A percentile compares a stretch with the other conserved stretches of the same genome.
Evolutionary conservation across 2,797 vertebrate species (phyloP).

Genomic region (Furcifer pardalis): DNA sequence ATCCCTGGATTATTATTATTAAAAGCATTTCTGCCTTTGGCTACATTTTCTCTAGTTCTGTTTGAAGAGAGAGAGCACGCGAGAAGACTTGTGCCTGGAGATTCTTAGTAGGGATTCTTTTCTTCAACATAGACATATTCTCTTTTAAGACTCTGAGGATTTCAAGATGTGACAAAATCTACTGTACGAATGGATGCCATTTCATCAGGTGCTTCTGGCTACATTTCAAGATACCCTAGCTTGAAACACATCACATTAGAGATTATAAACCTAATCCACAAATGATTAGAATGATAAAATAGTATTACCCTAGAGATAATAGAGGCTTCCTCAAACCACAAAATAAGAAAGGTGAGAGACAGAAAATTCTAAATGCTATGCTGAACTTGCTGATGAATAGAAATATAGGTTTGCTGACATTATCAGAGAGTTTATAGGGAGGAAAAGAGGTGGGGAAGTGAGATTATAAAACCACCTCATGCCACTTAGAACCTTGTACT

Average conservation of each 20-base stretch:
- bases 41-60: slow-evolving; percentile 25
- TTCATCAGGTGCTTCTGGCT: slow-evolving; percentile 16
- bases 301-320: slow-evolving; percentile 50
- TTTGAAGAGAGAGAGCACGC: not conserved
- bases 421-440: slow-evolving; percentile 32
- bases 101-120: slow-evolving; percentile 16
- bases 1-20: slow-evolving; percentile 46
- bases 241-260: slow-evolving; percentile 38
- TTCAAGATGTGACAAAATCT: slow-evolving; percentile 7
- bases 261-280: slow-evolving; percentile 45
- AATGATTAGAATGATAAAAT: slow-evolving; percentile 56
- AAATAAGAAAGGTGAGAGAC: slow-evolving; percentile 46
- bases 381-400: slow-evolving; percentile 28
- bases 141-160: slow-evolving; percentile 45
- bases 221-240: not conserved
- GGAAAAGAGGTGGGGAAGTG: too few species aligned
- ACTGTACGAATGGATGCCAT: slow-evolving; percentile 26
- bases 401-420: slow-evolving; percentile 44
- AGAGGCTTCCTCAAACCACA: slow-evolving; percentile 42
- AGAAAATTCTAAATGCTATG: slow-evolving; percentile 31
- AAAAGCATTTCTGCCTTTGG: slow-evolving; percentile 33
- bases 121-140: slow-evolving; percentile 1
- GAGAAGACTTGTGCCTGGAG: slow-evolving; percentile 36
- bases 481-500: not conserved
- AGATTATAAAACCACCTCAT: not conserved